Conservation (phyloP, 92 coral and sea anemone species). For the Phenganax marumi region DNA sequence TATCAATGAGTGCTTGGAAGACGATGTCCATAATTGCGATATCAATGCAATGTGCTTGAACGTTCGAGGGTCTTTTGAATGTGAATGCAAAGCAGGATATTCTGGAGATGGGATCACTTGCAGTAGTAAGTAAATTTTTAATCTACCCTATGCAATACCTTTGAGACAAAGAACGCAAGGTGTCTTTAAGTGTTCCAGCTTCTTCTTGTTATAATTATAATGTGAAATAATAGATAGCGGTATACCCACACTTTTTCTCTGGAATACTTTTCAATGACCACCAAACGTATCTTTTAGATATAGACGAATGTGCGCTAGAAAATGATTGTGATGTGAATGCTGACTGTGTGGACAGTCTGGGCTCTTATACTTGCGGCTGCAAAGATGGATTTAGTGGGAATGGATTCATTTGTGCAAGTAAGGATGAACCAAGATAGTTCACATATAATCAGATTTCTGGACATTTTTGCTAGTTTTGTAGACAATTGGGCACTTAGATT, state of each 20-base stretch:
- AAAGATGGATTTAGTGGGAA: conserved; percentile 4
- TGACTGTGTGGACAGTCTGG: not conserved
- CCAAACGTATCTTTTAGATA: not conserved
- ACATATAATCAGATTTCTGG: not conserved
- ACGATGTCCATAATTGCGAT: no score
- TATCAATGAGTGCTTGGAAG: no score
- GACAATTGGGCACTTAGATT: not conserved
- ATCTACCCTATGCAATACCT: no score
- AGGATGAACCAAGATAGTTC: not conserved
- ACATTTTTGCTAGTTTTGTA: not conserved
- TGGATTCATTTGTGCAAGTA: conserved; percentile 21
- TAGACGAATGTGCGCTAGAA: not conserved
- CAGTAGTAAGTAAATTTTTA: no score
- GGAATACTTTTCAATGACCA: not conserved
- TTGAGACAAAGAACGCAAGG: no score
- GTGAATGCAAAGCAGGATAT: no score
- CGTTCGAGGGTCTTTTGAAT: no score
- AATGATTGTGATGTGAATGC: not conserved
- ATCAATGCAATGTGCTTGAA: no score
- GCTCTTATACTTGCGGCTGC: conserved; percentile 18
- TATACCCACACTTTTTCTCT: not conserved
- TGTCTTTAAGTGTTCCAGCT: no score
- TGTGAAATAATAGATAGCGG: not conserved
- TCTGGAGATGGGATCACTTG: no score
- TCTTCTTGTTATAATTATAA: no score